Evolutionary conservation across 2,888 invertebrate species (phyloP).

Genomic region (Apodemia hepburni): DNA sequence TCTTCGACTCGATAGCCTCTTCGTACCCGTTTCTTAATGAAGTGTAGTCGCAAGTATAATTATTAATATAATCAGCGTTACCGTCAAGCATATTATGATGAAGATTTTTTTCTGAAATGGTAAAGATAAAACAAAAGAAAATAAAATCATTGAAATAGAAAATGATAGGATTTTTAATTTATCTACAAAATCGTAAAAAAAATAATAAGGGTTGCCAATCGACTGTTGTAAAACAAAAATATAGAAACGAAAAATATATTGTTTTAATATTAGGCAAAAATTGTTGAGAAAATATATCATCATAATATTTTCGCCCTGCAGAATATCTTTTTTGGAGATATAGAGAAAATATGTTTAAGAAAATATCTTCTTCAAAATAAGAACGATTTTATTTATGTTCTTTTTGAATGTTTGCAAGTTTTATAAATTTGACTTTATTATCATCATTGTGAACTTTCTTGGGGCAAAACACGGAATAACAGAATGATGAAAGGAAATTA

Average conservation of each 20-base stretch:
- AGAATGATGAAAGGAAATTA: no score
- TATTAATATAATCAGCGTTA: constrained; percentile 88
- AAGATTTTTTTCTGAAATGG: constrained; percentile 93
- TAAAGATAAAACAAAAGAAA: constrained; percentile 77
- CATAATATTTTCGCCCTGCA: no score
- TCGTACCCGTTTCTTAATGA: constrained; percentile 37
- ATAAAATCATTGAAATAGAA: constrained; percentile 47
- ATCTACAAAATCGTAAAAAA: neutral
- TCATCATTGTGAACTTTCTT: no score
- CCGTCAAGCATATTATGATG: constrained; percentile 91
- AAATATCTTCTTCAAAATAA: no score
- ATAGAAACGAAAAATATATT: neutral
- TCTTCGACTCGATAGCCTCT: constrained; percentile 38
- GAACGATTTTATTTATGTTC: no score
- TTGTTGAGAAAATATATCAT: no score
- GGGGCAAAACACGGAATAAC: no score
- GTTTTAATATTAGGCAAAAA: neutral
- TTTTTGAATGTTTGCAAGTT: no score
- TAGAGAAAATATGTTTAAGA: no score
- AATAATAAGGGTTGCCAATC: constrained; percentile 6
- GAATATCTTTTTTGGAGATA: no score
- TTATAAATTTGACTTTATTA: no score
- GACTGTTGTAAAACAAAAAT: neutral
- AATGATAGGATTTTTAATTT: neutral
- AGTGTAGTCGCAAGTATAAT: constrained; percentile 81